Evolutionary conservation across 2,888 invertebrate genomes (phyloP).

Genomic region (Plebejus anna): DNA sequence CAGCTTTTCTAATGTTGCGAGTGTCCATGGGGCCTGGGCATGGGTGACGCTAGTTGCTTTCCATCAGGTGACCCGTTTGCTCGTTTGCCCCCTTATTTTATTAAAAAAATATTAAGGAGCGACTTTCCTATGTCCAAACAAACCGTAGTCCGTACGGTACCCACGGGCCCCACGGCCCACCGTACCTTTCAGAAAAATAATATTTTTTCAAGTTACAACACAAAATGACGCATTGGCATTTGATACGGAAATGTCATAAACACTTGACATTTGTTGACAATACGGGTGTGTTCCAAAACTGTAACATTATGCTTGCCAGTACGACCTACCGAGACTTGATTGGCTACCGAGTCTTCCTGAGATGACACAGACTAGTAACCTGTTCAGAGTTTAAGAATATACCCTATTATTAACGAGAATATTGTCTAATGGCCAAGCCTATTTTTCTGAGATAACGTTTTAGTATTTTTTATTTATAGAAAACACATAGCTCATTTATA

Average conservation of each 20-base stretch:
- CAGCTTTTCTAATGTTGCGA: too few relatives aligned
- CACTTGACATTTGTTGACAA: conserved; percentile 37
- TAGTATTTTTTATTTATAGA: conserved; percentile 54
- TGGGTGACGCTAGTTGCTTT: too few relatives aligned
- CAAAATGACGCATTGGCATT: too few relatives aligned
- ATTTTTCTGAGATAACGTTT: conserved; percentile 62
- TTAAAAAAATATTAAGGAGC: too few relatives aligned
- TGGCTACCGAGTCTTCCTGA: neutral
- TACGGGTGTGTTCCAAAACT: neutral
- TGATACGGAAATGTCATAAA: conserved; percentile 21
- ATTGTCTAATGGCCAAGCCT: conserved; percentile 74
- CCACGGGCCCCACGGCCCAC: too few relatives aligned
- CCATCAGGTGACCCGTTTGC: too few relatives aligned
- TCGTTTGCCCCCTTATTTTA: too few relatives aligned
- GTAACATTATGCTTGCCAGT: neutral
- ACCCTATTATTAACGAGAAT: conserved; percentile 52
- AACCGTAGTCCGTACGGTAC: too few relatives aligned
- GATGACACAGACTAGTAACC: neutral
- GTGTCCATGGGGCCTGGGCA: too few relatives aligned
- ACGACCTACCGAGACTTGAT: neutral
- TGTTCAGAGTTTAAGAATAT: neutral
- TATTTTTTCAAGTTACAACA: too few relatives aligned
- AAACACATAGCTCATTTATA: conserved; percentile 44
- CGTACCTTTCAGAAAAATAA: too few relatives aligned
- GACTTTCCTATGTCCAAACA: too few relatives aligned